Conservation (phyloP, 2,888 invertebrate genomes). For the Arrhopalites spinosus region DNA sequence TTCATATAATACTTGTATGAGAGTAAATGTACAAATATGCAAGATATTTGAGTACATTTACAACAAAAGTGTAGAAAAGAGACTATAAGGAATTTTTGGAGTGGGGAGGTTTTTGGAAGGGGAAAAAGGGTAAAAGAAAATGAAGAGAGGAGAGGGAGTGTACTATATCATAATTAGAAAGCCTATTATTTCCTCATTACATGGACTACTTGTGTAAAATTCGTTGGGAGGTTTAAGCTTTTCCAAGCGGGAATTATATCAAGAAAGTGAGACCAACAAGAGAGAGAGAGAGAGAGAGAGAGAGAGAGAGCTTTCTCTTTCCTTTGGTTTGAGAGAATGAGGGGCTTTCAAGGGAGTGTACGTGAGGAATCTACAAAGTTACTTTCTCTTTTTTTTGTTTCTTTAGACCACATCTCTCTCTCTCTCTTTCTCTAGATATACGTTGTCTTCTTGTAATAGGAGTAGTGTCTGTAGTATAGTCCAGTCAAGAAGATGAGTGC, state of each 20-base stretch:
- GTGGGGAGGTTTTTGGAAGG: not conserved
- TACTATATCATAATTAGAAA: slow-evolving; percentile 53
- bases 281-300: not conserved
- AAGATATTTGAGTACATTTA: too few relatives aligned
- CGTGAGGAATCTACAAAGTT: slow-evolving; percentile 53
- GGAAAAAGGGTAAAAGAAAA: not conserved
- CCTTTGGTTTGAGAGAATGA: not conserved
- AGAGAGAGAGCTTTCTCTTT: not conserved
- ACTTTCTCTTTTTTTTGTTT: not conserved
- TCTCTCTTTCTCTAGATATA: not conserved
- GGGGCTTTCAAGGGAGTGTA: not conserved
- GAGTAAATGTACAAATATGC: too few relatives aligned
- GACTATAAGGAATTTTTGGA: too few relatives aligned
- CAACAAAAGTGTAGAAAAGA: too few relatives aligned
- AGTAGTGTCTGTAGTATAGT: too few relatives aligned
- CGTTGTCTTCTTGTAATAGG: too few relatives aligned
- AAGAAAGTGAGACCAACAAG: too few relatives aligned
- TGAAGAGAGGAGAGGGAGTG: slow-evolving; percentile 26
- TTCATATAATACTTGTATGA: too few relatives aligned
- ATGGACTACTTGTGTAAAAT: slow-evolving; percentile 32
- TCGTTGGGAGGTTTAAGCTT: slow-evolving; percentile 33
- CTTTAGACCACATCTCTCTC: not conserved
- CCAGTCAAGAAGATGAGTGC: too few relatives aligned
- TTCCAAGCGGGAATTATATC: slow-evolving; percentile 38
- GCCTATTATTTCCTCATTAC: slow-evolving; percentile 54